Evolutionary conservation across 1,140 invertebrate species (phyloP), one percentile per base, ranked within the genome.

Genomic region (Holcopasites calliopsidis): DNA sequence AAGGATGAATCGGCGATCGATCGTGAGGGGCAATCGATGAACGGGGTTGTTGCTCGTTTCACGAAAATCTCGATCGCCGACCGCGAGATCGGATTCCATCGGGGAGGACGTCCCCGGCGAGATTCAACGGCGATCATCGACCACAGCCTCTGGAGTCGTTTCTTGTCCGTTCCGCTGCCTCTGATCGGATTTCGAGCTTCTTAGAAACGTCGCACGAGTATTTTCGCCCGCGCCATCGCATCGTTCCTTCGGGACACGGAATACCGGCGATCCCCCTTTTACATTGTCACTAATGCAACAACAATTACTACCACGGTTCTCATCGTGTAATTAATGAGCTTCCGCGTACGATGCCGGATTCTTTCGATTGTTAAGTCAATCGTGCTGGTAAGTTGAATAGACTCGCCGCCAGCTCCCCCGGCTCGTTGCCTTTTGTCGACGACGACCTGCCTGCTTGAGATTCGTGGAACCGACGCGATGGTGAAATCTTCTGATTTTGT

Each of bases 81-180:
- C 44, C n/a, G 44, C n/a, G 73, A 80, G 82, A 86, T 85, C 80
- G 76, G 83, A 85, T 86, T 85, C 80, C 77, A 57, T 54, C 64
- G 58, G 50, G 28, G 26, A 31, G 4, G 60, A 38, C 31, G 38
- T n/a, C 44, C n/a, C 35, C 55, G 58, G 61, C 76, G 80, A 80
- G 65, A 71, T 77, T 42, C 40, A 35, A 44, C 54, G 50, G 44
- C 28, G 58, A 76, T 82, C 75, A 62, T 77, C 65, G 47, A 79
- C 69, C 80, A 75, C 79, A 81, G 44, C 50, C 47, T 33, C 38
- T 7, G 58, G 40, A 23, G 31, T 26, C 23, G 33, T 65, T 82
- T 79, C 70, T 83, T 74, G 49, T 73, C 31, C 68, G 18, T 40
- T 50, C n/a, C 21, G 8, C 23, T 52, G 47, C 33, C 47, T 44